These are phyloP conservation scores for Schizothorax lantsangensis DNA, from an alignment of 2,797 vertebrate genomes.

Conservation along the genomic window DNA sequence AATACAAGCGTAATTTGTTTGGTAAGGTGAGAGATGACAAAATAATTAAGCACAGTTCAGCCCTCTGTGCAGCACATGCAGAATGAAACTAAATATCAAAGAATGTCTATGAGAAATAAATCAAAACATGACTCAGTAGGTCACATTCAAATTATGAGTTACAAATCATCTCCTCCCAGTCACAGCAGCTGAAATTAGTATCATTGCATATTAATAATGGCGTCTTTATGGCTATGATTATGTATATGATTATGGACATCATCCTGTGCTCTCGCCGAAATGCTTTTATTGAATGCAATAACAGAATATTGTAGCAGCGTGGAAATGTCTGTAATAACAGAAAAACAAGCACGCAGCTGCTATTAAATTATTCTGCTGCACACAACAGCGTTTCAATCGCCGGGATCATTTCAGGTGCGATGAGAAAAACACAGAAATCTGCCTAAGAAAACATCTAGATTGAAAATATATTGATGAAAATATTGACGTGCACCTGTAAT, in stretches of 20 bases:
- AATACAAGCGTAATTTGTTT: conserved; percentile 4
- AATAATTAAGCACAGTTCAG: conserved; percentile 21
- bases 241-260: background rate
- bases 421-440: background rate
- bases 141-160: background rate
- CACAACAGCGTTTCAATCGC: background rate
- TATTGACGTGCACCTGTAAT: background rate
- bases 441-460: background rate
- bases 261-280: background rate
- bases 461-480: background rate
- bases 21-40: conserved; percentile 19
- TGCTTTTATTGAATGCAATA: conserved; percentile 11
- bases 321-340: conserved; percentile 18
- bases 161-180: conserved; percentile 24
- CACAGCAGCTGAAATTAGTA: conserved; percentile 5
- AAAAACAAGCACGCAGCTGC: conserved; percentile 1
- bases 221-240: conserved; percentile 2
- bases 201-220: conserved; percentile 18
- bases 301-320: conserved; percentile 1
- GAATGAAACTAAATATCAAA: conserved; percentile 14
- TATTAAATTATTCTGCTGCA: background rate
- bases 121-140: background rate
- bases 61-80: background rate
- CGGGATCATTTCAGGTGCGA: background rate
- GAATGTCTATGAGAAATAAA: conserved; percentile 14